A percentile compares a stretch with the other conserved stretches of the same genome.
Evolutionary conservation across 2,113 vertebrate genomes (phyloP).

Genomic region (Amblyopsis rosae): DNA sequence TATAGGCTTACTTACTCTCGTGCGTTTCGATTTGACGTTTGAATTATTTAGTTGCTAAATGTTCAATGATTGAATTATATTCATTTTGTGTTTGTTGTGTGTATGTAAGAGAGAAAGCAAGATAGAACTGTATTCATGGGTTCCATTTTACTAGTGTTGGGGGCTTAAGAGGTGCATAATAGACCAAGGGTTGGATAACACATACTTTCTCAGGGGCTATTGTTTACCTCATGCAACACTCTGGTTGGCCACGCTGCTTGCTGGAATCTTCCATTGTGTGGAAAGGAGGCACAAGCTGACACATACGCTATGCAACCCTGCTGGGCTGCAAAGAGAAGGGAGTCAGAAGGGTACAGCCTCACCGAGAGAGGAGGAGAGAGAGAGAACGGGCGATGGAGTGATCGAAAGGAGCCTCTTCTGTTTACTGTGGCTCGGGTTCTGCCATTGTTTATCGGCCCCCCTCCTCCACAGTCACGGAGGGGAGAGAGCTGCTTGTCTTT

Average conservation of each 20-base stretch:
- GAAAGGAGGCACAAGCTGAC: constrained; percentile 42
- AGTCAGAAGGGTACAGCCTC: not conserved
- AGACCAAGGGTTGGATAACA: not conserved
- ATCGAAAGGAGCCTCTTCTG: constrained; percentile 29
- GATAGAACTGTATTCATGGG: too few relatives aligned
- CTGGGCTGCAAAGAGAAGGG: constrained; percentile 13
- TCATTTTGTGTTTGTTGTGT: not conserved
- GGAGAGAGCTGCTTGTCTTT: constrained; percentile 71
- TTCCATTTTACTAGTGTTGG: not conserved
- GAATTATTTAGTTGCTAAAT: too few relatives aligned
- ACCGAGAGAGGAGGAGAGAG: not conserved
- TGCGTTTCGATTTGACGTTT: too few relatives aligned
- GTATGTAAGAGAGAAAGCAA: too few relatives aligned
- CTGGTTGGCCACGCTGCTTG: constrained; percentile 48
- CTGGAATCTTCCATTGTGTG: constrained; percentile 67
- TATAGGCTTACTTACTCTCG: too few relatives aligned
- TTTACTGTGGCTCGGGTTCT: constrained; percentile 32
- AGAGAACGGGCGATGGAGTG: constrained; percentile 2
- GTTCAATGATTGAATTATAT: too few relatives aligned
- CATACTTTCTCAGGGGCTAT: constrained; percentile 54
- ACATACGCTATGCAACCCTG: constrained; percentile 12
- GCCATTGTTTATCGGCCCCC: constrained; percentile 68
- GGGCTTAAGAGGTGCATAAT: constrained; percentile 7
- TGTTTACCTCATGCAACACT: constrained; percentile 66
- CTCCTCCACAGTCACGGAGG: constrained; percentile 36